Base-by-base conservation (phyloP, 2,888 invertebrate genomes). In the Aelia acuminata region DNA sequence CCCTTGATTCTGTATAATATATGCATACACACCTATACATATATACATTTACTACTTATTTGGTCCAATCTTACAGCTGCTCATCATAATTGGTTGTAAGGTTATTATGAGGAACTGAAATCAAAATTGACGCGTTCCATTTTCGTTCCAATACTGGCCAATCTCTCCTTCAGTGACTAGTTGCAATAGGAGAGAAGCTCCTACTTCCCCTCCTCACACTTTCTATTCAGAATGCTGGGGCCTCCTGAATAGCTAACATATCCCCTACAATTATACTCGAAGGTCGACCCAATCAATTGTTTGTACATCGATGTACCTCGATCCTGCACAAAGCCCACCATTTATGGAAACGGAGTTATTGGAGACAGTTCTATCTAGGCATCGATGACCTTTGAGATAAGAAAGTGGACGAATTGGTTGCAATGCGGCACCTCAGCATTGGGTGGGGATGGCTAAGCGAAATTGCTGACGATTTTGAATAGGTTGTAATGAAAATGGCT, bases 351-450 rank as follows among this genome's bases (percentile, higher is more conserved):
- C 57, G 3, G 26, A 26, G 57, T 31, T 57, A 26, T 57, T 31
- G 57, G 26, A 57, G 57, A 11, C 57, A n/a, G 53, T 53, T 53
- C 53, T 57, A 57, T 57, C 26, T 57, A 57, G 57, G 57, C 57
- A 26, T 18, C 57, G 57, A 31, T 57, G 57, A 31, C 57, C 26
- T 57, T 57, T 57, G 31, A 13, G 57, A 57, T 26, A 57, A 57
- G 57, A 57, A 26, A 57, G 57, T 57, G 26, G 57, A 26, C 26
- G 57, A 57, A 57, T 7, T 53, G n/a, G 8, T 26, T 13, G 4
- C 57, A 57, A 26, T 57, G 57, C 57, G 4, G 0, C 10, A 11
- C 53, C n/a, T 53, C 53, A 10, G n/a, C 11, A 11, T 10, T 8
- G 53, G 10, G 10, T 43, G 53, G n/a, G 15, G 7, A 26, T 57